Evolutionary conservation across 2,113 vertebrate species (phyloP).

Genomic region (Riparia riparia): DNA sequence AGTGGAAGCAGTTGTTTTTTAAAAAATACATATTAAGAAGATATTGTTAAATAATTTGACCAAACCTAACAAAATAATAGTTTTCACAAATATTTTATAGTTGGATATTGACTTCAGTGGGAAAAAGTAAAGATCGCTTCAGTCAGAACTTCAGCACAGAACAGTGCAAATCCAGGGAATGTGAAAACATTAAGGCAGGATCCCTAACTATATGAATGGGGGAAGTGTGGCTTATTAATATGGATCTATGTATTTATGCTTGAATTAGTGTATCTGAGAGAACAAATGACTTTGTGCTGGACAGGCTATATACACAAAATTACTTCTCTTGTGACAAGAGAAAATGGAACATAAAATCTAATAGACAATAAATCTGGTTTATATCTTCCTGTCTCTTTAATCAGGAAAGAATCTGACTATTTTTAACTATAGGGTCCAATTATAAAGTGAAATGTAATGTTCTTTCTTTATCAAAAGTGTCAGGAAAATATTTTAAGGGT

Average conservation of each 20-base stretch:
- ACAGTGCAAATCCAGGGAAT: neutral
- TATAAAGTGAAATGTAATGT: slow-evolving; percentile 60
- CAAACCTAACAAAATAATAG: neutral
- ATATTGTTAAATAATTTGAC: neutral
- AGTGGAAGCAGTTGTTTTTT: neutral
- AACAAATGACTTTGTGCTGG: slow-evolving; percentile 47
- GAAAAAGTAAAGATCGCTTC: neutral
- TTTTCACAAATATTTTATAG: neutral
- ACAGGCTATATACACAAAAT: slow-evolving; percentile 56
- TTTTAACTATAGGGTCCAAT: slow-evolving; percentile 55
- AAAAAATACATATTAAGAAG: neutral
- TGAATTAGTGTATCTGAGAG: slow-evolving; percentile 54
- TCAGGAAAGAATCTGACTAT: slow-evolving; percentile 58
- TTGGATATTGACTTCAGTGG: neutral
- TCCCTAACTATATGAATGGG: neutral
- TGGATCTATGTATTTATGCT: slow-evolving; percentile 51
- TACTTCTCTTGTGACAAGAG: slow-evolving; percentile 52
- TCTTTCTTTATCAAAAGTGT: slow-evolving; percentile 54
- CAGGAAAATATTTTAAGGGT: slow-evolving; percentile 61
- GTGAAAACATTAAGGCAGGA: neutral
- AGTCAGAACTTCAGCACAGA: neutral
- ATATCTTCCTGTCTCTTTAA: slow-evolving; percentile 62
- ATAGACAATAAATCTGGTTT: slow-evolving; percentile 66
- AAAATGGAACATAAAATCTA: slow-evolving; percentile 68
- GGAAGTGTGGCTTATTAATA: slow-evolving; percentile 28